These are phyloP conservation scores for Zaprionus tsacasi DNA, from an alignment of 1,140 invertebrate genomes.

Conservation along the genomic window DNA sequence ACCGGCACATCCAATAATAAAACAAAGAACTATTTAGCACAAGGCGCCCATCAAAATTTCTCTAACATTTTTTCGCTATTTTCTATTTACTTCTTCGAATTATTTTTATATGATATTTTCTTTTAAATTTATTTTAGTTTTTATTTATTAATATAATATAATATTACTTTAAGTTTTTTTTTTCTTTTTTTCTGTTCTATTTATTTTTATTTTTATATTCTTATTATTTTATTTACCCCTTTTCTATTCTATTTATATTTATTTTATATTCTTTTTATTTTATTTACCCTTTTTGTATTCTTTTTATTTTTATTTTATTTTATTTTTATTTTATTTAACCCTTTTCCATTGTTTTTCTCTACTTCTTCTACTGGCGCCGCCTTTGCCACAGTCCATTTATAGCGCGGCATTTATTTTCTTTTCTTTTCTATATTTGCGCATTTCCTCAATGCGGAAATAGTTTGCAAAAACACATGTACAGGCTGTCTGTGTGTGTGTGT, in stretches of 20 bases:
- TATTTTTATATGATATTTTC: too few relatives aligned
- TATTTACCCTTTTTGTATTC: too few relatives aligned
- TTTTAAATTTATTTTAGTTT: too few relatives aligned
- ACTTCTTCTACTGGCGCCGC: background rate
- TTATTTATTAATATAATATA: too few relatives aligned
- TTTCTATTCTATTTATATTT: too few relatives aligned
- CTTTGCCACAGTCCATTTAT: background rate
- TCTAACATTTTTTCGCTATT: background rate
- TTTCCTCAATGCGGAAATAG: slow-evolving; percentile 75
- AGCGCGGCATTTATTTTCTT: slow-evolving; percentile 39
- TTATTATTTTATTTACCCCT: too few relatives aligned
- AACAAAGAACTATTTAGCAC: background rate
- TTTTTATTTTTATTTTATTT: too few relatives aligned
- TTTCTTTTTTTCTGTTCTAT: too few relatives aligned
- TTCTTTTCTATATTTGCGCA: slow-evolving; percentile 36
- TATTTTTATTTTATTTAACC: too few relatives aligned
- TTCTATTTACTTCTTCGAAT: background rate
- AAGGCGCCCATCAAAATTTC: background rate
- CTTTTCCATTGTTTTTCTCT: background rate
- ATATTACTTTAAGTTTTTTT: too few relatives aligned
- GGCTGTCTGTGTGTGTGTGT: background rate
- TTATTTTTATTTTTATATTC: too few relatives aligned
- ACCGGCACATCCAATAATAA: background rate
- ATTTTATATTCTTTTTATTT: too few relatives aligned
- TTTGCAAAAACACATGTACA: slow-evolving; percentile 46